Base-by-base conservation (phyloP, 2,888 invertebrate species). In the Hirtodrosophila alboralis region DNA sequence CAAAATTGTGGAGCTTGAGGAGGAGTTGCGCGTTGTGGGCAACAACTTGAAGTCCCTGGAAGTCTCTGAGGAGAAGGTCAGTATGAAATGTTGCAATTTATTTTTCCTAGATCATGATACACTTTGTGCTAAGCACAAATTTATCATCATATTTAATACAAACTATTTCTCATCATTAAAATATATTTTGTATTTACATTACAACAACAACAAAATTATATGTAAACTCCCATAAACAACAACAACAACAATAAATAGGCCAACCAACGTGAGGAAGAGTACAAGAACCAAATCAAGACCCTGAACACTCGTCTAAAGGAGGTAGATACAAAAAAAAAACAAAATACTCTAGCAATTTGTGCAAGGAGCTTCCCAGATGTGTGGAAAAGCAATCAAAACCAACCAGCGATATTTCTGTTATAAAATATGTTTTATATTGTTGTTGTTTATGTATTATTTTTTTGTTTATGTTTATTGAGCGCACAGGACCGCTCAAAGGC, bases 41-140 rank as follows among this genome's bases (percentile, higher is more conserved):
- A 99, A 99, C 95, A 99, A 99, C 95, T 94, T 99, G 93, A 99
- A 99, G 93, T 99, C 99, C 91, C 96, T 99, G 91, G 99, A 99
- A 94, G 98, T 99, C 91, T 98, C 97, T 90, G 98, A 99, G 93
- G 98, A 98, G 93, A 99, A 98, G 97, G 98, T 98, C 95, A 92
- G 92, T 91, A 89, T 75, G 28, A 30, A 34, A 34, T 52, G 34
- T 66, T 71, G 18, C 66, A 13, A 56, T 27, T 33, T 4, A 14
- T 18, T 13, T 5, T 28, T 23, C 18, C 18, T n/a, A 40, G 6
- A 12, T 13, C 12, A 40, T 33, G 16, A 36, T 51, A 9, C n/a
- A 14, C 8, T 26, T 18, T 56, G 28, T 45, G 27, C 27, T 10
- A n/a, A 13, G 7, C 33, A 45, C 23, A 23, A 38, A 38, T 23